Base-by-base conservation (phyloP, 2,113 vertebrate species). In the Tricholaema leucomelas region DNA sequence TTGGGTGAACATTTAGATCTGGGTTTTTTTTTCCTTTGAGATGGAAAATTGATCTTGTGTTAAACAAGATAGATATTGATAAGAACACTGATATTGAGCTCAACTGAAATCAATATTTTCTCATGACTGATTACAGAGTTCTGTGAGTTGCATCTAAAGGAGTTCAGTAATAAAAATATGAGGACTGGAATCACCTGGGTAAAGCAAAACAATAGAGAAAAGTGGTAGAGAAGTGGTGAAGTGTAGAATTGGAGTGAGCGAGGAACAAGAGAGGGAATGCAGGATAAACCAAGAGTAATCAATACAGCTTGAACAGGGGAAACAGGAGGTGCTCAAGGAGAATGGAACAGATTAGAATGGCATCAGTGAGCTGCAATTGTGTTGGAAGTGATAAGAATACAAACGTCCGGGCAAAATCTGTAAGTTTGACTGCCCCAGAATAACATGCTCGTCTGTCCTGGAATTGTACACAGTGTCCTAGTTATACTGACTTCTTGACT, bases 31-130 rank as follows among this genome's bases (percentile, higher is more conserved):
- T 52, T 61, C 50, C 77, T 70, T 33, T 35, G 55, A 84, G 80
- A 23, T 52, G 18, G 31, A 90, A 93, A 88, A 95, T 75, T 76
- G 88, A 84, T 91, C 93, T 90, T 87, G 33, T 59, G 81, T 85
- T 91, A 76, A 94, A 85, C 64, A 88, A 59, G 36, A 81, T 24
- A 70, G 85, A 21, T 95, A 90, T 78, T 64, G 73, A 67, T 90
- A 88, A 84, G 73, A 88, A 64, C 77, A 38, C 23, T 1, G 21
- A 73, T 94, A 91, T 16, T 59, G 44, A 95, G 66, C 91, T 73
- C 59, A 72, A 6, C 44, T 81, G 55, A 86, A 95, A 86, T 93
- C 92, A 86, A 50, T 95, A 17, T 59, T 83, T 88, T 46, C 73
- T 86, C 3, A 18, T 50, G 50, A 75, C 11, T 65, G 54, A 46